Percentiles rank a stretch among this genome's conserved stretches.
Evolutionary conservation across 2,797 vertebrate species (phyloP).

Genomic region (Alca torda): DNA sequence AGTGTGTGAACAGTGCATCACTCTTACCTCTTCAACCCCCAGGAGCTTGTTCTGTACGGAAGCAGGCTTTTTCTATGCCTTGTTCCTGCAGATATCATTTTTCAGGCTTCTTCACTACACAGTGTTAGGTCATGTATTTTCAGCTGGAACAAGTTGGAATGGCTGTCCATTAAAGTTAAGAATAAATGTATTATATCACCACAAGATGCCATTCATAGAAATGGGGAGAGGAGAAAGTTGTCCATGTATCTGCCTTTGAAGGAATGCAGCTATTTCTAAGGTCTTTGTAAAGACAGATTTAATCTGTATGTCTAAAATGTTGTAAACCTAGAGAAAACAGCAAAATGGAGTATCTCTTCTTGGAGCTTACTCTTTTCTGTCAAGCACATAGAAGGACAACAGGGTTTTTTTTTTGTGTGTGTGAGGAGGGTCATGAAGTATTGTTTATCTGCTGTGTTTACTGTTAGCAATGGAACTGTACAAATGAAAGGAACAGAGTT

Average conservation of each 20-base stretch:
- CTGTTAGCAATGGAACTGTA: not conserved
- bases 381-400: not conserved
- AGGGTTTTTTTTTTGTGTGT: accelerated
- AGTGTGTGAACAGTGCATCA: not conserved
- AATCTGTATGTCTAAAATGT: not conserved
- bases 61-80: not conserved
- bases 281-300: not conserved
- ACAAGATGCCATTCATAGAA: not conserved
- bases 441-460: constrained; percentile 6
- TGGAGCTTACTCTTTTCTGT: not conserved
- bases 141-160: not conserved
- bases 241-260: not conserved
- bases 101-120: not conserved
- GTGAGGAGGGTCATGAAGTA: not conserved
- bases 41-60: not conserved
- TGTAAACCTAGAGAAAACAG: not conserved
- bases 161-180: not conserved
- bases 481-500: constrained; percentile 4
- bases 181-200: not conserved
- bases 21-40: not conserved
- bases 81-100: not conserved
- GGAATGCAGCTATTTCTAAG: not conserved
- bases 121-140: not conserved
- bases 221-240: not conserved
- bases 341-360: not conserved